Percentiles rank a stretch among this genome's conserved stretches.
phyloP scores from a whole-genome alignment of 2,888 invertebrate species.

The Hoplodrina ambigua region DNA sequence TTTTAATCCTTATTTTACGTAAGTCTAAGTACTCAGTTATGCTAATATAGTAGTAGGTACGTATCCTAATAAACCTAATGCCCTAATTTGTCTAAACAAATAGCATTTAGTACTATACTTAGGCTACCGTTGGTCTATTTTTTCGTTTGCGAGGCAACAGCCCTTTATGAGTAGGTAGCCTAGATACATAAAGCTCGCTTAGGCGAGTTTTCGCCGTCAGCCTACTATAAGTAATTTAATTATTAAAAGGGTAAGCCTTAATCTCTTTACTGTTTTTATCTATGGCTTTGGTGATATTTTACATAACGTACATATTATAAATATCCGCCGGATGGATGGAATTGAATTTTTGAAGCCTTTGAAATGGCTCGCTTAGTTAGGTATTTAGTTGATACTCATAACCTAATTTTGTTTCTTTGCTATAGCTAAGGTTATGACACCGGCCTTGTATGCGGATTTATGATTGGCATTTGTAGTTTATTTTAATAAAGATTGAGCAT shows the following conservation, averaged over 20 bases:
- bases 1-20: slow-evolving; percentile 21
- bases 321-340: not conserved
- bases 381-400: too few species aligned
- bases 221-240: slow-evolving; percentile 50
- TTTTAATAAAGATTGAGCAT: not conserved
- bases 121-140: slow-evolving; percentile 1
- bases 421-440: too few species aligned
- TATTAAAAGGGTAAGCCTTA: slow-evolving; percentile 51
- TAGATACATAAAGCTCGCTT: slow-evolving; percentile 25
- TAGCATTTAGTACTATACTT: slow-evolving; percentile 1
- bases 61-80: slow-evolving; percentile 25
- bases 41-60: slow-evolving; percentile 3
- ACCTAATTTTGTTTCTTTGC: too few species aligned
- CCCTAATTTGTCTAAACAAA: slow-evolving; percentile 20
- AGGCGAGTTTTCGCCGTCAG: slow-evolving; percentile 22
- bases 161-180: slow-evolving; percentile 7
- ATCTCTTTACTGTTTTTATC: slow-evolving; percentile 44
- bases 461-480: not conserved
- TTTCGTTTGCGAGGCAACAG: not conserved
- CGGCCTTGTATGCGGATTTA: not conserved
- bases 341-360: not conserved
- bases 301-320: slow-evolving; percentile 3
- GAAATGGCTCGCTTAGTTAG: not conserved
- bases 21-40: not conserved
- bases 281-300: slow-evolving; percentile 35